phyloP scores from a whole-genome alignment of 2,113 vertebrate species.

The Panthera uncia region DNA sequence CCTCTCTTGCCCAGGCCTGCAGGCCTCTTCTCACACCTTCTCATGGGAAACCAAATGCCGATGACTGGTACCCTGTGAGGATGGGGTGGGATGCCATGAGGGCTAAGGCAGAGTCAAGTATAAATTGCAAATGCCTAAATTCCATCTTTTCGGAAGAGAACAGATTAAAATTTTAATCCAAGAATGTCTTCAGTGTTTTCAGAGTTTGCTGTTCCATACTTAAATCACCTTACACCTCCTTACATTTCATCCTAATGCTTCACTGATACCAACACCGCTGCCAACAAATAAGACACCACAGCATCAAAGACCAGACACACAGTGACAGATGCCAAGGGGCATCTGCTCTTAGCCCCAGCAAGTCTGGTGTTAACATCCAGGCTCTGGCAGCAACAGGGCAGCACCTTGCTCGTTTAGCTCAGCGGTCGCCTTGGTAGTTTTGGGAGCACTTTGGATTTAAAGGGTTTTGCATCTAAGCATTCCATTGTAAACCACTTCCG shows the following conservation, averaged over 20 bases:
- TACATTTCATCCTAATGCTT: not conserved
- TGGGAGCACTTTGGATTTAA: not conserved
- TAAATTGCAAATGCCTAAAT: not conserved
- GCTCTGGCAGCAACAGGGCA: not conserved
- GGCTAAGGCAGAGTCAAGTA: not conserved
- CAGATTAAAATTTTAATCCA: not conserved
- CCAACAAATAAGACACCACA: not conserved
- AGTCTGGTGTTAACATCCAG: not conserved
- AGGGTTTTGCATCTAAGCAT: not conserved
- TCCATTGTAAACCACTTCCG: not conserved
- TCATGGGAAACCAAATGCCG: not conserved
- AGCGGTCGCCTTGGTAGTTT: not conserved
- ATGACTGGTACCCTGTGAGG: not conserved
- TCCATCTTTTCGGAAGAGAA: not conserved
- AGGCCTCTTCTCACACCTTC: not conserved
- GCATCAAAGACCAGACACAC: not conserved
- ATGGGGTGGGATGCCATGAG: not conserved
- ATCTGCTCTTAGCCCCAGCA: not conserved
- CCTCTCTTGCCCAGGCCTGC: not conserved
- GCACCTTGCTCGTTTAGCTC: not conserved
- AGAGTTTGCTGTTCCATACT: not conserved
- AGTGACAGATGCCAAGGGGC: not conserved
- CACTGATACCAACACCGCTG: not conserved
- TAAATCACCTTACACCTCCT: not conserved
- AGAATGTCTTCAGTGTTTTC: not conserved